These are phyloP conservation scores for Luffia ferchaultella DNA, from an alignment of 2,888 invertebrate genomes.

Conservation along the genomic window DNA sequence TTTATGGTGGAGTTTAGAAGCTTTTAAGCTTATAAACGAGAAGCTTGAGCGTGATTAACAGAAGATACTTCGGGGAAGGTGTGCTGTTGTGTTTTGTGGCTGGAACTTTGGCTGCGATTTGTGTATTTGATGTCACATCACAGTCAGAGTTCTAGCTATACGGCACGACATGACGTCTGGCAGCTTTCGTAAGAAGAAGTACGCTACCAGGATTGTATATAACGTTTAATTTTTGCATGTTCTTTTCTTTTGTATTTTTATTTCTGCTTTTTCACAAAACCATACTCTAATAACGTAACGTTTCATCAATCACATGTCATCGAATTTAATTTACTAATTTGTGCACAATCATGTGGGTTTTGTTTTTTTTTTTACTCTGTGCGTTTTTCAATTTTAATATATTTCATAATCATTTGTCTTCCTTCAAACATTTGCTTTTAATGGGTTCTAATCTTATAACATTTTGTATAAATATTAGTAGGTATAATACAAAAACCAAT, in stretches of 20 bases:
- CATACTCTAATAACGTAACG: not conserved
- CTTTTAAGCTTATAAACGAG: not conserved
- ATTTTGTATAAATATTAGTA: too few species aligned
- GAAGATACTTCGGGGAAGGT: not conserved
- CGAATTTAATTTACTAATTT: not conserved
- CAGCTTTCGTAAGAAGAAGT: slow-evolving; percentile 6
- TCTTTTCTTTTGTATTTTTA: not conserved
- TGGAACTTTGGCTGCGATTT: slow-evolving; percentile 85
- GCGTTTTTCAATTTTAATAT: too few species aligned
- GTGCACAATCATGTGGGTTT: not conserved
- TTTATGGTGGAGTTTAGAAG: too few species aligned
- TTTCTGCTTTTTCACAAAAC: not conserved
- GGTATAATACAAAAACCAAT: too few species aligned
- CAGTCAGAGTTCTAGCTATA: slow-evolving; percentile 96
- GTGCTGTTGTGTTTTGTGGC: slow-evolving; percentile 39
- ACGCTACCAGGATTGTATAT: not conserved
- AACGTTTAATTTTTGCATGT: not conserved
- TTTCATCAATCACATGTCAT: not conserved
- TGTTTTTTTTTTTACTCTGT: too few species aligned
- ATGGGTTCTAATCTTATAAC: too few species aligned
- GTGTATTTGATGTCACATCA: slow-evolving; percentile 83
- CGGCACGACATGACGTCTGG: slow-evolving; percentile 36
- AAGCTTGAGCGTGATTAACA: not conserved
- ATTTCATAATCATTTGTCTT: too few species aligned
- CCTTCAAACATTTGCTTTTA: too few species aligned